A percentile compares a stretch with the other conserved stretches of the same genome.
Evolutionary conservation across 2,113 vertebrate species (phyloP).

Genomic region (Mobula hypostoma): DNA sequence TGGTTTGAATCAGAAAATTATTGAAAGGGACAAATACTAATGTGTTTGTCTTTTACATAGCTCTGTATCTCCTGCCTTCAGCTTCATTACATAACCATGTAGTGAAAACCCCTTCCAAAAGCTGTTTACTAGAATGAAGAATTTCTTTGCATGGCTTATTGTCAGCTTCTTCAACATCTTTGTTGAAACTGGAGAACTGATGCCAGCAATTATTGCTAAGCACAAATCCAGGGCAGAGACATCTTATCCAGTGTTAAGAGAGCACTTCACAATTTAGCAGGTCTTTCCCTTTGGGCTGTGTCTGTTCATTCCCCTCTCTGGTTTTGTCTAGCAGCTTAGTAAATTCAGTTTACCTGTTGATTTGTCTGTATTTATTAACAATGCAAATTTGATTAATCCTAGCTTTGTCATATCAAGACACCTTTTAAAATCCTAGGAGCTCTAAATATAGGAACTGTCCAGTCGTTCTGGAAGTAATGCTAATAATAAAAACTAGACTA

Average conservation of each 20-base stretch:
- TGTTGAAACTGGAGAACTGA: background rate
- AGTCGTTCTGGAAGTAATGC: background rate
- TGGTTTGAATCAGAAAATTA: background rate
- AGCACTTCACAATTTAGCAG: background rate
- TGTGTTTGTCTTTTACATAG: background rate
- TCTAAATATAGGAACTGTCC: background rate
- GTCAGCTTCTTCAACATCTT: background rate
- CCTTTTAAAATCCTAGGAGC: background rate
- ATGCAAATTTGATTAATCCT: background rate
- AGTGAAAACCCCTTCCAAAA: background rate
- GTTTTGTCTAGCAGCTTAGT: background rate
- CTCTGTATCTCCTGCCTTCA: background rate
- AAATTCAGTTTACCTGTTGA: background rate
- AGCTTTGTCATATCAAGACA: background rate
- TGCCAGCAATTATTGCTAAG: background rate
- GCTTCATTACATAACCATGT: background rate
- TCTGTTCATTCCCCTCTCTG: background rate
- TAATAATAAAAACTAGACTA: background rate
- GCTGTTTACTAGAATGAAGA: too few relatives aligned
- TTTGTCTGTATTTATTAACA: background rate
- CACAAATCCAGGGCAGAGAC: background rate
- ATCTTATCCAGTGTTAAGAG: background rate
- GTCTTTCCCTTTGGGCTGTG: background rate
- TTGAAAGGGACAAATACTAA: background rate
- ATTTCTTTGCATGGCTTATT: background rate